Percentiles rank a stretch among this genome's conserved stretches.
Evolutionary conservation across 35 echinoderm and acorn worm species (phyloP).

Genomic region (Chiridota heheva): DNA sequence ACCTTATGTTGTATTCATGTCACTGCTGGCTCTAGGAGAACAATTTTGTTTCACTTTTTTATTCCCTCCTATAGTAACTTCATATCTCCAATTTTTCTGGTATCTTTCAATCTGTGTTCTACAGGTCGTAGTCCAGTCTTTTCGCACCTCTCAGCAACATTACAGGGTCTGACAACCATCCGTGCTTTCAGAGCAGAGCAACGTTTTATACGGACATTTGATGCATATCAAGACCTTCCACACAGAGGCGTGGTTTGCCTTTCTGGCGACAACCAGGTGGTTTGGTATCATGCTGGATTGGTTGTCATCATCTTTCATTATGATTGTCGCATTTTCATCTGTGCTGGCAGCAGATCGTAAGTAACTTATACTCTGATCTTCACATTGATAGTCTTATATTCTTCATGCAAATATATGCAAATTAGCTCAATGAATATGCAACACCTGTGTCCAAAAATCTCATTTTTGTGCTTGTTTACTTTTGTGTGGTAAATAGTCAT

Average conservation of each 20-base stretch:
- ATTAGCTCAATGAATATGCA: too few relatives aligned
- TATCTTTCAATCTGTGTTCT: background rate
- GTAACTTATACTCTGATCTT: too few relatives aligned
- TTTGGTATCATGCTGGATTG: constrained; percentile 78
- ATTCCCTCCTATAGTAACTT: background rate
- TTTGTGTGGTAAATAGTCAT: too few relatives aligned
- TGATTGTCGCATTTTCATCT: constrained; percentile 61
- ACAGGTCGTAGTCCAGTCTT: constrained; percentile 88
- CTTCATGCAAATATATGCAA: too few relatives aligned
- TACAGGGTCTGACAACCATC: constrained; percentile 76
- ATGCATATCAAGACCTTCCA: constrained; percentile 68
- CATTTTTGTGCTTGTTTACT: too few relatives aligned
- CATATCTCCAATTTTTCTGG: background rate
- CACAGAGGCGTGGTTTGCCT: constrained; percentile 80
- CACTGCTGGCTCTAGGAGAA: background rate
- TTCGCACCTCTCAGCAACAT: constrained; percentile 79
- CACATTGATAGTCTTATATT: too few relatives aligned
- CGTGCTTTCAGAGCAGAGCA: constrained; percentile 74
- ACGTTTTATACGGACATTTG: constrained; percentile 63
- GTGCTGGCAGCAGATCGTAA: constrained; percentile 69
- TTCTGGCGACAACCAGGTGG: constrained; percentile 71
- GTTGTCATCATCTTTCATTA: constrained; percentile 50
- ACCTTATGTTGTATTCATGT: background rate
- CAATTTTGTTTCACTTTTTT: background rate
- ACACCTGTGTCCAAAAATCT: too few relatives aligned